Evolutionary conservation across 2,113 vertebrate genomes (phyloP).

Genomic region (Anser brachyrhynchus): DNA sequence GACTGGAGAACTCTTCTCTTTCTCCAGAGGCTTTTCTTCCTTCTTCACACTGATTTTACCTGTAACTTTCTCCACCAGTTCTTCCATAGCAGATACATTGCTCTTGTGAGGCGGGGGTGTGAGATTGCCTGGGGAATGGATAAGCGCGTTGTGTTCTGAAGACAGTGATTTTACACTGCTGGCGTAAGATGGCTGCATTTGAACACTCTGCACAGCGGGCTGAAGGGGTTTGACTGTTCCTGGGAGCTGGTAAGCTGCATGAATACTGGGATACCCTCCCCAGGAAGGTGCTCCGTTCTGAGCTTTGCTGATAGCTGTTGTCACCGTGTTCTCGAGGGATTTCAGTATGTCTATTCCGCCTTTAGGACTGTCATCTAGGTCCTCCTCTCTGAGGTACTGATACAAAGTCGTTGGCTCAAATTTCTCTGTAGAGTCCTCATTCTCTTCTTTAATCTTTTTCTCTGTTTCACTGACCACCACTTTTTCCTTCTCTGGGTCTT

Average conservation of each 20-base stretch:
- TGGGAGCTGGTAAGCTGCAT: conserved; percentile 96
- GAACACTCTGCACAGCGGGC: conserved; percentile 85
- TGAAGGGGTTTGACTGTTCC: conserved; percentile 87
- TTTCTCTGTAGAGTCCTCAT: conserved; percentile 85
- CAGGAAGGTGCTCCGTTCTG: conserved; percentile 97
- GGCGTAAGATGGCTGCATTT: conserved; percentile 89
- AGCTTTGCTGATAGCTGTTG: conserved; percentile 97
- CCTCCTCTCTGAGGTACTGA: conserved; percentile 95
- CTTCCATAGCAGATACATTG: conserved; percentile 97
- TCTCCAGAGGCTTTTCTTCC: conserved; percentile 84
- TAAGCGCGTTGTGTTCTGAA: conserved; percentile 83
- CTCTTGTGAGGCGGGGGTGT: conserved; percentile 91
- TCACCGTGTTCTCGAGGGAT: conserved; percentile 96
- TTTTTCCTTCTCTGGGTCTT: conserved; percentile 81
- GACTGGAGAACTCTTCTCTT: conserved; percentile 75
- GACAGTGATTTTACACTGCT: conserved; percentile 83
- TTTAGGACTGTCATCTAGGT: conserved; percentile 93
- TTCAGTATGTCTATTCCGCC: conserved; percentile 95
- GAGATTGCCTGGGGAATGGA: conserved; percentile 87
- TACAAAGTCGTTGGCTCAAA: conserved; percentile 84
- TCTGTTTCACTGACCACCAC: conserved; percentile 69
- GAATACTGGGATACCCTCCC: conserved; percentile 98
- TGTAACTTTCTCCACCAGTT: conserved; percentile 96
- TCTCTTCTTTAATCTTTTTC: conserved; percentile 93
- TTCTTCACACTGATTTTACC: conserved; percentile 90